A percentile compares a stretch with the other conserved stretches of the same genome.
Conservation (phyloP, 2,113 vertebrate genomes). For the Tamias sibiricus region DNA sequence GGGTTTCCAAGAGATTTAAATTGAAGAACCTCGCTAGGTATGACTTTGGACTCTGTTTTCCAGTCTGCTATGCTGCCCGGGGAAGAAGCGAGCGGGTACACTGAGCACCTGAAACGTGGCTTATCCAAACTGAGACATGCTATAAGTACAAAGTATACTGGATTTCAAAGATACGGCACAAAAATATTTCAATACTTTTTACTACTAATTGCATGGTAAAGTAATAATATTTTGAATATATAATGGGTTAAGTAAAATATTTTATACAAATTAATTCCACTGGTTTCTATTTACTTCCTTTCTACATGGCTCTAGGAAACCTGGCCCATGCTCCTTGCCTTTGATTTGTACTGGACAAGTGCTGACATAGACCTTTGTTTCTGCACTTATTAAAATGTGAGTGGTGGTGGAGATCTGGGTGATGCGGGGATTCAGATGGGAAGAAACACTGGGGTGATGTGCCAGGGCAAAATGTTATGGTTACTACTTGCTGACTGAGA, state of each 20-base stretch:
- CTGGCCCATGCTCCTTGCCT: background rate
- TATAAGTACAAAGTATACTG: background rate
- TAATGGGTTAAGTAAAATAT: background rate
- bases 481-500: background rate
- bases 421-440: background rate
- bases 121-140: background rate
- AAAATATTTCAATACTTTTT: background rate
- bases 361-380: background rate
- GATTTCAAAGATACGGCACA: background rate
- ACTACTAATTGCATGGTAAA: background rate
- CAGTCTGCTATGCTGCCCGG: background rate
- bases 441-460: background rate
- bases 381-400: background rate
- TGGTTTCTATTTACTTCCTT: background rate
- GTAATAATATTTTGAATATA: background rate
- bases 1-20: slow-evolving; percentile 19
- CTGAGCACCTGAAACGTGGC: background rate
- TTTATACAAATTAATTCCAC: background rate
- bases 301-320: background rate
- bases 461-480: background rate
- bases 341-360: background rate
- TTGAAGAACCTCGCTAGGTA: background rate
- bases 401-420: background rate
- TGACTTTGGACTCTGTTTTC: background rate
- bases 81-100: background rate